Percentiles rank a stretch among this genome's conserved stretches.
These are phyloP conservation scores for Epicampocera succincta DNA, from an alignment of 2,888 invertebrate genomes.

Conservation along the genomic window DNA sequence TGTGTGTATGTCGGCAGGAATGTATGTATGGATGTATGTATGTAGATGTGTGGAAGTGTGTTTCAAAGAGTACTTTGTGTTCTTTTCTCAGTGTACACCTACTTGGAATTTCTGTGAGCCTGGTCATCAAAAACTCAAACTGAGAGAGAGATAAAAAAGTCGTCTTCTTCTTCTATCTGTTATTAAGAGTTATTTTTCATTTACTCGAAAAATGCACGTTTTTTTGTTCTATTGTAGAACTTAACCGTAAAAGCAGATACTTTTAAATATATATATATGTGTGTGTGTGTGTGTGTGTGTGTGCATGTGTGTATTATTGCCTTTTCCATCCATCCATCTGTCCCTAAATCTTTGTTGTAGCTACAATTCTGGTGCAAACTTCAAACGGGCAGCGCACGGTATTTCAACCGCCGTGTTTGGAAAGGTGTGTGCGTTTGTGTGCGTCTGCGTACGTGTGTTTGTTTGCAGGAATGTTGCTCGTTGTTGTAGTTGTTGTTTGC, in stretches of 20 bases:
- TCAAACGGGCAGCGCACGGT: not conserved
- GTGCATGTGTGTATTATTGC: not conserved
- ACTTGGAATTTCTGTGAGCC: conserved; percentile 74
- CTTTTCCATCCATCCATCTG: not conserved
- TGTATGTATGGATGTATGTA: conserved; percentile 10
- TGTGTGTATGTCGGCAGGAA: not conserved
- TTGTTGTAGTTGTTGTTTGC: conserved; percentile 7
- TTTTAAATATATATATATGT: not conserved
- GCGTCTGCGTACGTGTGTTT: not conserved
- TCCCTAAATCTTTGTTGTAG: conserved; percentile 4
- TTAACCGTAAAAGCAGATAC: not conserved
- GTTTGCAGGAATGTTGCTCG: not conserved
- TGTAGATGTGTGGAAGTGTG: conserved; percentile 10
- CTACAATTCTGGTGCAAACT: not conserved
- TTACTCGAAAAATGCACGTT: conserved; percentile 48
- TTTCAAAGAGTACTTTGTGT: conserved; percentile 49
- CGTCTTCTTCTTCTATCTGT: conserved; percentile 70
- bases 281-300: not conserved
- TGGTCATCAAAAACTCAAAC: conserved; percentile 79
- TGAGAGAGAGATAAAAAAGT: conserved; percentile 79
- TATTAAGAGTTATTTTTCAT: conserved; percentile 60
- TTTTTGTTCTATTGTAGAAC: conserved; percentile 3
- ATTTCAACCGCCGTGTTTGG: not conserved
- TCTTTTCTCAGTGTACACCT: conserved; percentile 42
- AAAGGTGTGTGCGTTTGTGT: not conserved